These are phyloP conservation scores for Cyanoramphus novaezelandiae DNA, from an alignment of 2,113 vertebrate species.

Conservation along the genomic window DNA sequence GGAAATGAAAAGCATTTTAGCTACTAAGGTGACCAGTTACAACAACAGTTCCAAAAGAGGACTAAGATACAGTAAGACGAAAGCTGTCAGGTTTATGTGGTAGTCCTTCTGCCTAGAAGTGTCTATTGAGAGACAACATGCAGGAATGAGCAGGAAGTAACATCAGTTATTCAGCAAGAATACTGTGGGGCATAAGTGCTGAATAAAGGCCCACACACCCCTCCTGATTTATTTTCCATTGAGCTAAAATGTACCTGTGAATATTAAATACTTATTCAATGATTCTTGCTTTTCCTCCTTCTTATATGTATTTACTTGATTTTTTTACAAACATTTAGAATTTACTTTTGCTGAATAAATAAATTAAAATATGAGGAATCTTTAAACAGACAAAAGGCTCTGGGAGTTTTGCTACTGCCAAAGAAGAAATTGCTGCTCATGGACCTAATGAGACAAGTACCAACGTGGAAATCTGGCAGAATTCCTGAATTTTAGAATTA, in stretches of 20 bases:
- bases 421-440: background rate
- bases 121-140: background rate
- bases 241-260: background rate
- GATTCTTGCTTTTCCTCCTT: background rate
- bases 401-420: constrained; percentile 2
- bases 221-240: background rate
- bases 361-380: background rate
- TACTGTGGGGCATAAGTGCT: background rate
- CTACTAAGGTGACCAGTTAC: constrained; percentile 10
- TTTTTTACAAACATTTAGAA: background rate
- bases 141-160: constrained; percentile 27
- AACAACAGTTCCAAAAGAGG: background rate
- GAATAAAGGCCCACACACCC: background rate
- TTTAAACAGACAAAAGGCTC: background rate
- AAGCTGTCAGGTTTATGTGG: background rate
- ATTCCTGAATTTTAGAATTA: background rate
- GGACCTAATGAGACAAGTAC: background rate
- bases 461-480: background rate
- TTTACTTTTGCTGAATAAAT: background rate
- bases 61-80: background rate
- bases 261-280: background rate
- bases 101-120: constrained; percentile 27
- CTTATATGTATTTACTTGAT: background rate
- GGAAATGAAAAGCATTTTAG: background rate
- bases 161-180: constrained; percentile 33